Percentiles rank a stretch among this genome's conserved stretches.
phyloP scores from a whole-genome alignment of 2,797 vertebrate genomes.

The Onychomys arenicola region DNA sequence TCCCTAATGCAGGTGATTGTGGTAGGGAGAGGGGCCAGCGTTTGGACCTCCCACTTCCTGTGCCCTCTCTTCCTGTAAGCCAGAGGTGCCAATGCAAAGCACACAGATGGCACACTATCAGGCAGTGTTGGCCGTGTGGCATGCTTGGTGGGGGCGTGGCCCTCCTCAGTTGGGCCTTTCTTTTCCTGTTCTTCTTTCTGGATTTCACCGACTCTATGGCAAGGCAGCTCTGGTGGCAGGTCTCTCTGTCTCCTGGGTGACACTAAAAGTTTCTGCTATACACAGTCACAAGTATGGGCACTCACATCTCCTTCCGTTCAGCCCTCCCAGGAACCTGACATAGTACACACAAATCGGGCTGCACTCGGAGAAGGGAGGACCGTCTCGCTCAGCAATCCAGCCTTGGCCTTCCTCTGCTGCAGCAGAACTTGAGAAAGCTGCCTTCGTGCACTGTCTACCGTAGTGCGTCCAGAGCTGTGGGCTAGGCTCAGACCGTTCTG shows the following conservation, averaged over 20 bases:
- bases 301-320: neutral
- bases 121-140: fast-evolving
- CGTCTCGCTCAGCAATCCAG: fast-evolving
- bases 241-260: neutral
- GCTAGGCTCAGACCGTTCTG: neutral
- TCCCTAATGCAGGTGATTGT: fast-evolving
- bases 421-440: too few species aligned
- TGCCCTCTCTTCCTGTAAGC: neutral
- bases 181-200: neutral
- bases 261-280: neutral
- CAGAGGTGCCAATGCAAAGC: neutral
- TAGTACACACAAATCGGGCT: fast-evolving
- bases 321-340: fast-evolving
- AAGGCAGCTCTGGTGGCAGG: neutral
- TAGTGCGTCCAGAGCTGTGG: too few species aligned
- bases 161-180: neutral
- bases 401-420: fast-evolving
- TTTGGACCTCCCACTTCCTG: too few species aligned
- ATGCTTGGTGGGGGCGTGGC: neutral
- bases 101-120: fast-evolving
- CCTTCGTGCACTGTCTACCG: neutral
- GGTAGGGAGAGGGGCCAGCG: fast-evolving
- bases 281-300: fast-evolving
- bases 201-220: neutral
- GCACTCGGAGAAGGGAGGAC: neutral